Base-by-base conservation (phyloP, 1,140 invertebrate species). In the Ridgeia piscesae region DNA sequence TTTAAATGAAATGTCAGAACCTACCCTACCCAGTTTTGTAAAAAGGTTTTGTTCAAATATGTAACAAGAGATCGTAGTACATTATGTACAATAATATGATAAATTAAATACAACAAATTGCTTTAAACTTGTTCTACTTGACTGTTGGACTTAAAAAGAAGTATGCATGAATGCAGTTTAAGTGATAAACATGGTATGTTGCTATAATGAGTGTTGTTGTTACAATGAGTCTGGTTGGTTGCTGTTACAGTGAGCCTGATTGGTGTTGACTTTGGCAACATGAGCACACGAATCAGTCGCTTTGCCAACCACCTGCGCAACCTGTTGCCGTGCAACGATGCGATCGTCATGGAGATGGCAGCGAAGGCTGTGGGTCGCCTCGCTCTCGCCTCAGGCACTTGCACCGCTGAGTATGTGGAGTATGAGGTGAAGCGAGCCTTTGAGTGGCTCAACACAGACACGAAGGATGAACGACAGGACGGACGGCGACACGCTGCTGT, bases 361-460 rank as follows among this genome's bases (percentile, higher is more conserved):
- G 98, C 98, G 31, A 98, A 98, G 95, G 99, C 99, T 14, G 97
- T 99, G 93, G 99, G 98, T 0, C 98, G 98, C 93, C 96, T 99
- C 90, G 98, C 98, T 2, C 96, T 98, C 27, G 98, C 98, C 11
- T 99, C 98, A 33, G 99, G 98, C 31, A 98, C 98, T 0, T 98
- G 98, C 95, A 98, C 98, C 91, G 98, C 98, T 0, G 98, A 99
- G 94, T 99, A 99, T 96, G 98, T 99, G 1, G 98, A 99, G 94
- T 99, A 99, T 96, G 98, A 99, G 96, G 98, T 99, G 0, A 99
- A 98, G 95, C 97, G 98, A 94, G 98, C 98, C 11, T 98, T 99
- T 95, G 99, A 99, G 95, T 99, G 98, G 98, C 96, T 99, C 0
- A 95, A 94, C 33, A 98, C 97, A 50, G 98, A 99, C 94, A 77